Evolutionary conservation across 35 echinoderm and acorn worm genomes (phyloP).

Genomic region (Lytechinus variegatus): DNA sequence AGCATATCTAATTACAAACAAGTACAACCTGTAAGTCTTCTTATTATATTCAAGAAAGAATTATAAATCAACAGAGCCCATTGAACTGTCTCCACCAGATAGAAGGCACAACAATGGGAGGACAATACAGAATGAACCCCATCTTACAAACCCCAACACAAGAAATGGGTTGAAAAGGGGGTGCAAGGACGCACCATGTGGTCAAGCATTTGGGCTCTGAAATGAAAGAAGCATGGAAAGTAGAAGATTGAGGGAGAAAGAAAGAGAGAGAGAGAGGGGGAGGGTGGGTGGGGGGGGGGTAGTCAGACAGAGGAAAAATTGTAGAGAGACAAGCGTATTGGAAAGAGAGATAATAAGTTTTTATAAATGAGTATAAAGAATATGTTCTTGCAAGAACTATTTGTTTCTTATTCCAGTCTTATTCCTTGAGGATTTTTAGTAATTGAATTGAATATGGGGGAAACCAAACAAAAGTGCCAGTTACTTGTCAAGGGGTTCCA

Average conservation of each 20-base stretch:
- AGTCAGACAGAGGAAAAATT: not conserved
- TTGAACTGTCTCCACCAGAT: not conserved
- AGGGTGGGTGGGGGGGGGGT: not conserved
- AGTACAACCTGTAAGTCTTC: not conserved
- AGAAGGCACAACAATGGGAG: not conserved
- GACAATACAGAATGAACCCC: not conserved
- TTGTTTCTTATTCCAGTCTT: no score
- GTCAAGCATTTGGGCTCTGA: not conserved
- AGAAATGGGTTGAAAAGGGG: not conserved
- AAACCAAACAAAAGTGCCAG: no score
- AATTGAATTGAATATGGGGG: no score
- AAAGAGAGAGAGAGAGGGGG: not conserved
- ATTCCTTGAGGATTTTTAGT: no score
- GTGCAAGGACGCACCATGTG: not conserved
- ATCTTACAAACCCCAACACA: not conserved
- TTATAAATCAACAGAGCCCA: not conserved
- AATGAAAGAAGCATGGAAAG: not conserved
- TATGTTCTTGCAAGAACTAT: no score
- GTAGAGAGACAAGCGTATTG: not conserved
- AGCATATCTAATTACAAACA: not conserved
- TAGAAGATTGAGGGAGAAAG: not conserved
- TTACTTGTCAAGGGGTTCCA: no score
- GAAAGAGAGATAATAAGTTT: not conserved
- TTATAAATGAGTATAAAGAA: no score
- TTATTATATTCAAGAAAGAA: not conserved